Conservation (phyloP, 2,797 vertebrate species). For the Ctenopoma kingsleyae region DNA sequence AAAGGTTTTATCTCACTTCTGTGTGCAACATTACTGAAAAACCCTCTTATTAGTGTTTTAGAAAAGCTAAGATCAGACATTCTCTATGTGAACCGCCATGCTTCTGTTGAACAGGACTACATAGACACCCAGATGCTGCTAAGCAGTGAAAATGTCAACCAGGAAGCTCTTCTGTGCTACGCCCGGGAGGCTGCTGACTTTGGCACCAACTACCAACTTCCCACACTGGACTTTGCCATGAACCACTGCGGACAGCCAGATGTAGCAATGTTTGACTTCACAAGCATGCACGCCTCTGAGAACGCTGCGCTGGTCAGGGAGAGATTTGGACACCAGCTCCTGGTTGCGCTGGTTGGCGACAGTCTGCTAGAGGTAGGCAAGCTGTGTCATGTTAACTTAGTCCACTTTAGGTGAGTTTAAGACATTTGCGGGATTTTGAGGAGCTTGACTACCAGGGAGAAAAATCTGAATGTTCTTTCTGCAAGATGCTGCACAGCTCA, state of each 20-base stretch:
- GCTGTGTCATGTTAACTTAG: not conserved
- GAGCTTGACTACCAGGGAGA: not conserved
- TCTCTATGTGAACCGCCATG: not conserved
- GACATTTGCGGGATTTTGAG: not conserved
- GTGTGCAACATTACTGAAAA: not conserved
- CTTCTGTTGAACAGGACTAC: constrained; percentile 87
- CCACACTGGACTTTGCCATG: constrained; percentile 94
- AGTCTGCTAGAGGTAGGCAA: constrained; percentile 93
- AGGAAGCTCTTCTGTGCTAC: constrained; percentile 93
- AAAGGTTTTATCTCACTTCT: not conserved
- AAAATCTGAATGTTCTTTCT: constrained; percentile 12
- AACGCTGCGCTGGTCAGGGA: constrained; percentile 94
- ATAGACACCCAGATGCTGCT: constrained; percentile 93
- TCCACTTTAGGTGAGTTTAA: not conserved
- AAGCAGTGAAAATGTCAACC: constrained; percentile 92
- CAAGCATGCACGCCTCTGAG: constrained; percentile 98
- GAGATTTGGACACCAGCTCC: constrained; percentile 91
- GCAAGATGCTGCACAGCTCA: not conserved
- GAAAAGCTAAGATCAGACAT: not conserved
- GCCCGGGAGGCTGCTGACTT: constrained; percentile 97
- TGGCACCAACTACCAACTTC: constrained; percentile 96
- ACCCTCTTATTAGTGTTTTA: not conserved
- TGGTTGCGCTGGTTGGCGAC: constrained; percentile 95
- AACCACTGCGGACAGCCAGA: constrained; percentile 95
- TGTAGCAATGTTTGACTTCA: constrained; percentile 99